These are phyloP conservation scores for Cataglyphis livida DNA, from an alignment of 2,888 invertebrate species.

Conservation along the genomic window DNA sequence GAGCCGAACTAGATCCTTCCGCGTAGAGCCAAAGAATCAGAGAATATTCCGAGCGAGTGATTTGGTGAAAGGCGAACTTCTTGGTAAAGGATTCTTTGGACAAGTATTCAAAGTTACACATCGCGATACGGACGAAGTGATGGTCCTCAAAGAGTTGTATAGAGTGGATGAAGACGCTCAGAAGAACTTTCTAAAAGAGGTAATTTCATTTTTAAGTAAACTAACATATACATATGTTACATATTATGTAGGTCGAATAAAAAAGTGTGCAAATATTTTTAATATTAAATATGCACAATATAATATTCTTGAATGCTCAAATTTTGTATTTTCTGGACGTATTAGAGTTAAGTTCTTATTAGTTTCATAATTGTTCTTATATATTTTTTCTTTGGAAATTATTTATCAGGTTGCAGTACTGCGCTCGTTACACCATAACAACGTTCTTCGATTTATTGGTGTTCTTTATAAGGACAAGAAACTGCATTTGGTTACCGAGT, in stretches of 20 bases:
- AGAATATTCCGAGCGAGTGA: constrained; percentile 97
- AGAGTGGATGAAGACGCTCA: constrained; percentile 98
- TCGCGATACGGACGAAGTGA: constrained; percentile 95
- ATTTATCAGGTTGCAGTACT: constrained; percentile 93
- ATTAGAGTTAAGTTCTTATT: not conserved
- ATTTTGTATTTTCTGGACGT: not conserved
- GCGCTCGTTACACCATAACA: constrained; percentile 94
- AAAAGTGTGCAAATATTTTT: constrained; percentile 4
- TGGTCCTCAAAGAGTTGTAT: constrained; percentile 98
- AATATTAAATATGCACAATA: not conserved
- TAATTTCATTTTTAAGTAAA: constrained; percentile 72
- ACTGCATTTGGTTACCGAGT: constrained; percentile 96
- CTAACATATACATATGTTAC: not conserved
- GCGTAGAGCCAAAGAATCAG: constrained; percentile 90
- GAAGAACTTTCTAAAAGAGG: constrained; percentile 97
- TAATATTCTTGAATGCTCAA: not conserved
- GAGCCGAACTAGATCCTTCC: constrained; percentile 95
- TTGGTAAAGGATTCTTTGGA: constrained; percentile 98
- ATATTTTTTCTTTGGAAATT: not conserved
- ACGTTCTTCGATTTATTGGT: constrained; percentile 96
- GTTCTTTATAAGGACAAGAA: constrained; percentile 97
- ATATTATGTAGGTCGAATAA: not conserved
- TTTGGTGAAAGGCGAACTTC: constrained; percentile 94
- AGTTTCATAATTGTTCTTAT: not conserved
- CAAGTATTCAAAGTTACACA: constrained; percentile 97